Conservation (phyloP, 2,797 vertebrate species). For the Ptychobarbus kaznakovi region DNA sequence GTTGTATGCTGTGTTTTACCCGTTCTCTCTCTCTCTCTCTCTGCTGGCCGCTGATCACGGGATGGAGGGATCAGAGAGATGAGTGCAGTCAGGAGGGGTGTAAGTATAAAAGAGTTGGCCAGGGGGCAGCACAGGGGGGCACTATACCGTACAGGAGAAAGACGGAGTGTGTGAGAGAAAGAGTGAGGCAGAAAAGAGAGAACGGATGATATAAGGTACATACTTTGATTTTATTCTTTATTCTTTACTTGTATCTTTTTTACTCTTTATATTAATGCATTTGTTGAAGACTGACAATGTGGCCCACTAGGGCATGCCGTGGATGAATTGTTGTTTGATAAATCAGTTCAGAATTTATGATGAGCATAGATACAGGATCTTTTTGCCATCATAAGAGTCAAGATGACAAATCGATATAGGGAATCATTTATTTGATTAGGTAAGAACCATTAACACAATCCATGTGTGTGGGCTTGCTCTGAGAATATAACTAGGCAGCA, state of each 20-base stretch:
- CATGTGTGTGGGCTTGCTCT: conserved; percentile 8
- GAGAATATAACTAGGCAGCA: conserved; percentile 14
- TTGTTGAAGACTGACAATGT: conserved; percentile 12
- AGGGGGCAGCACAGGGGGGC: conserved; percentile 38
- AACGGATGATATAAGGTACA: conserved; percentile 53
- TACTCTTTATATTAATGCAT: not conserved
- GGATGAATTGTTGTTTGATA: conserved; percentile 18
- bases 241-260: not conserved
- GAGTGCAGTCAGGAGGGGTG: conserved; percentile 55
- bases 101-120: conserved; percentile 51
- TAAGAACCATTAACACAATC: not conserved
- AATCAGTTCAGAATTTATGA: conserved; percentile 5
- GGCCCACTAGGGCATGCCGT: not conserved
- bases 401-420: not conserved
- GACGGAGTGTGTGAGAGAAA: conserved; percentile 16
- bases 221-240: not conserved
- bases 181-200: conserved; percentile 39
- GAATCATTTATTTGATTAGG: not conserved
- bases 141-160: conserved; percentile 22
- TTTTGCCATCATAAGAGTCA: not conserved
- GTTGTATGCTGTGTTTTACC: not conserved
- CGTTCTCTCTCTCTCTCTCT: conserved; percentile 1
- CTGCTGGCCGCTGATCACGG: conserved; percentile 68
- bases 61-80: conserved; percentile 59
- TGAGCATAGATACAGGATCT: not conserved